Conservation (phyloP, 2,888 invertebrate species). For the Kryphioiulus occultus region DNA sequence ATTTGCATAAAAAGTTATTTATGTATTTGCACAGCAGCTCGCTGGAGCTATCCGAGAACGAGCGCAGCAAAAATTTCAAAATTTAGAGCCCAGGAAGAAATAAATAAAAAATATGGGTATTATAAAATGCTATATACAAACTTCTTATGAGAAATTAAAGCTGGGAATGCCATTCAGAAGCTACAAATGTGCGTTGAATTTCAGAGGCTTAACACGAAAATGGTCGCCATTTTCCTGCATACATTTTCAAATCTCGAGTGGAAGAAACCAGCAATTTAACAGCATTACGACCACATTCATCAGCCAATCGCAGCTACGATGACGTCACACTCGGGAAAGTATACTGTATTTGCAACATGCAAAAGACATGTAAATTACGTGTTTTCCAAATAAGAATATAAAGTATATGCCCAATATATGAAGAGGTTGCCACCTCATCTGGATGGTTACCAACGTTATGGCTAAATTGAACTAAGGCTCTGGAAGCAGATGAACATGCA, state of each 20-base stretch:
- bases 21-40: constrained; percentile 29
- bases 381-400: too few relatives aligned
- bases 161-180: background rate
- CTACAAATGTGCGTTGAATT: background rate
- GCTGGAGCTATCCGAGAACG: background rate
- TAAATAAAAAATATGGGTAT: constrained; percentile 10
- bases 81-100: constrained; percentile 20
- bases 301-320: background rate
- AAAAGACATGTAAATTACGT: too few relatives aligned
- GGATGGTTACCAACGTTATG: too few relatives aligned
- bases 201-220: background rate
- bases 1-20: constrained; percentile 40
- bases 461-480: too few relatives aligned
- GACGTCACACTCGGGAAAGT: background rate
- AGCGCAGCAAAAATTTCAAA: background rate
- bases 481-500: too few relatives aligned
- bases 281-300: background rate
- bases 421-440: too few relatives aligned
- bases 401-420: too few relatives aligned
- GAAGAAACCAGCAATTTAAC: background rate
- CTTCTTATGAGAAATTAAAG: constrained; percentile 32
- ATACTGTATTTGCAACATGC: too few relatives aligned
- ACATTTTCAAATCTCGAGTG: background rate
- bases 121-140: constrained; percentile 27
- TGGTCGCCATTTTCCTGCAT: background rate